These are phyloP conservation scores for Neomonachus schauinslandi DNA, from an alignment of 2,113 vertebrate genomes.

Conservation along the genomic window DNA sequence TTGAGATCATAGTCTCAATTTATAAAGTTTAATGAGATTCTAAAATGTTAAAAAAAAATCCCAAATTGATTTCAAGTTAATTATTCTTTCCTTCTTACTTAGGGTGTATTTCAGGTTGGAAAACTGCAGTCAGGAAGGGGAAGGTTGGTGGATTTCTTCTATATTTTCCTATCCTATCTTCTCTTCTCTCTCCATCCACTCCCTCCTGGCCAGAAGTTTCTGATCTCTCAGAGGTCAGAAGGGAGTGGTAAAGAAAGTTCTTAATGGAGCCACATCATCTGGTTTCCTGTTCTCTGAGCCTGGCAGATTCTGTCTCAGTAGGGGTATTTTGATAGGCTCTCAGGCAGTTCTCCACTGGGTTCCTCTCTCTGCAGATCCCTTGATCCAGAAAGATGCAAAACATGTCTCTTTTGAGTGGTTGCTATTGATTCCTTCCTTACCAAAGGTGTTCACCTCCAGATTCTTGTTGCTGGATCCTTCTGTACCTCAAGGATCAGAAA, in stretches of 20 bases:
- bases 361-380: not conserved
- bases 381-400: not conserved
- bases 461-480: not conserved
- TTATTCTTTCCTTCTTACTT: slow-evolving; percentile 15
- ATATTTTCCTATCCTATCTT: not conserved
- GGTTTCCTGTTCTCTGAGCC: not conserved
- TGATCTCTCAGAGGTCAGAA: not conserved
- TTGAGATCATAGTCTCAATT: not conserved
- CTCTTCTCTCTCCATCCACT: not conserved
- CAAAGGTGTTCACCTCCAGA: not conserved
- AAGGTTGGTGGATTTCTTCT: not conserved
- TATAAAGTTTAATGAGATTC: not conserved
- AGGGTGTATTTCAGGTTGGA: not conserved
- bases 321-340: not conserved
- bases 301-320: not conserved
- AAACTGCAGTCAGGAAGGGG: not conserved
- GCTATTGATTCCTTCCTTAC: not conserved
- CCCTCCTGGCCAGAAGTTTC: not conserved
- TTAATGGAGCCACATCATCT: not conserved
- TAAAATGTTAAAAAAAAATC: not conserved
- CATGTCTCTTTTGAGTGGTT: not conserved
- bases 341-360: not conserved
- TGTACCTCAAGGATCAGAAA: not conserved
- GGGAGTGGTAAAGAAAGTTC: not conserved
- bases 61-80: not conserved